Base-by-base conservation (phyloP, 2,113 vertebrate species). In the Marmota monax region DNA sequence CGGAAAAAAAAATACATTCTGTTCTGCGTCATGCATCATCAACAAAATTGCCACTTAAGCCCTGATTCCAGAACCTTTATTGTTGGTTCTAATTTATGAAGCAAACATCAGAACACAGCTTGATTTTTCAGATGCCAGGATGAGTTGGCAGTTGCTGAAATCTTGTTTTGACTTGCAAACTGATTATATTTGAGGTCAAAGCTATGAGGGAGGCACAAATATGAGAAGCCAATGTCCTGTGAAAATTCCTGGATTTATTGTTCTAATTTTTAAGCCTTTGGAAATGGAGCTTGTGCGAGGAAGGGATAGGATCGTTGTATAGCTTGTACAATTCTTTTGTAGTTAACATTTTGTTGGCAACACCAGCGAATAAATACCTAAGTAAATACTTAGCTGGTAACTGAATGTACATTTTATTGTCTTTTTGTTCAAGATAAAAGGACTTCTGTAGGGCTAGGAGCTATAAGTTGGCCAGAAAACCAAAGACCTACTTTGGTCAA, bases 11-110 rank as follows among this genome's bases (percentile, higher is more conserved):
- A 51, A 65, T 39, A 23, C 61, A n/a, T 93, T 96, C 84, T 95
- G 84, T 77, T 95, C 88, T 96, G 73, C 1, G 13, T 95, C 94
- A 95, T 95, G 94, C 74, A 94, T 88, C 92, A 97, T 78, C 84
- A 94, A 88, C 69, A 90, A 92, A 96, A 97, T 93, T 96, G 76
- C 92, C 85, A 96, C 65, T 96, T 88, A 88, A 92, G 69, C 61
- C 34, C 82, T 13, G 67, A 95, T 95, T 96, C 72, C 53, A 96
- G 82, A 96, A 91, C 91, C 92, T 84, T 96, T 94, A 96, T 80
- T 95, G 95, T 93, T 96, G 88, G 67, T 95, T 97, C 77, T 89
- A 94, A 97, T 96, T 96, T 95, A 92, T 95, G 90, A 96, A 95
- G 94, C 80, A 97, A 87, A 87, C 80, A 92, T 90, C 80, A 67